Evolutionary conservation across 2,888 invertebrate genomes (phyloP).

Genomic region (Cenopis cana): DNA sequence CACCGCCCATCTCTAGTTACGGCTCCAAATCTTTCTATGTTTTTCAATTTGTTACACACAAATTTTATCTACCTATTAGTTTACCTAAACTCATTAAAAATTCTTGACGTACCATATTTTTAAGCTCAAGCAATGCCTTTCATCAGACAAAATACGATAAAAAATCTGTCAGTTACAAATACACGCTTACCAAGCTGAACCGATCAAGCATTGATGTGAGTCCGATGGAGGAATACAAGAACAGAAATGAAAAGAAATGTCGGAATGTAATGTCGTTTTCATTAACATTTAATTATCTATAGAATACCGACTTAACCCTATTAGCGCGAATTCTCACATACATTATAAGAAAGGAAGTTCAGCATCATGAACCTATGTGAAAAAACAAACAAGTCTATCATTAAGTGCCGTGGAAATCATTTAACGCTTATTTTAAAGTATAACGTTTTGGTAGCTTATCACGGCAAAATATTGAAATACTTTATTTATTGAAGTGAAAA

Average conservation of each 20-base stretch:
- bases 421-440: not conserved
- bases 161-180: not conserved
- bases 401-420: conserved; percentile 15
- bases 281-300: conserved; percentile 63
- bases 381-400: conserved; percentile 30
- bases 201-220: conserved; percentile 34
- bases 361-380: conserved; percentile 48
- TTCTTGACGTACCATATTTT: conserved; percentile 22
- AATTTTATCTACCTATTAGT: conserved; percentile 26
- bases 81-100: conserved; percentile 9
- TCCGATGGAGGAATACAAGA: conserved; percentile 19
- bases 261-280: conserved; percentile 52
- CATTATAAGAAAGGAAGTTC: conserved; percentile 54
- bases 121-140: not conserved
- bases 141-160: not conserved
- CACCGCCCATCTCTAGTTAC: too few relatives aligned
- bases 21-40: conserved; percentile 21
- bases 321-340: conserved; percentile 62
- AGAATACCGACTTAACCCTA: conserved; percentile 55
- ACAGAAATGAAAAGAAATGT: conserved; percentile 42
- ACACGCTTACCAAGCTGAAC: conserved; percentile 13
- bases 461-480: conserved; percentile 26
- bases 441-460: conserved; percentile 13
- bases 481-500: too few relatives aligned
- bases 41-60: conserved; percentile 37